A percentile compares a stretch with the other conserved stretches of the same genome.
Evolutionary conservation across 2,888 invertebrate genomes (phyloP).

Genomic region (Ophion ventricosus): DNA sequence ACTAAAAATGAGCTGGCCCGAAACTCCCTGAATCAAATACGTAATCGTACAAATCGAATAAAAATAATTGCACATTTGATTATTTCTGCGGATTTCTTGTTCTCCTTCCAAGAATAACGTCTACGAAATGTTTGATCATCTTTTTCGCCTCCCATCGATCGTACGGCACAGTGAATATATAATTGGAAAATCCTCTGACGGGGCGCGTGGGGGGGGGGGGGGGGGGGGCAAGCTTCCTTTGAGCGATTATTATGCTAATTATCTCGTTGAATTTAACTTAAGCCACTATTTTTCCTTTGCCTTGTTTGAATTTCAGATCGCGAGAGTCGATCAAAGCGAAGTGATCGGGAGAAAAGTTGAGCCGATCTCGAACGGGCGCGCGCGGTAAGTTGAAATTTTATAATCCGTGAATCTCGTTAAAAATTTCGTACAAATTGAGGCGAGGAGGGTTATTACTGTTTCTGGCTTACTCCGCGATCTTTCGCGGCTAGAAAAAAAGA

Average conservation of each 20-base stretch:
- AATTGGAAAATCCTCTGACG: not conserved
- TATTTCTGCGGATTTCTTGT: too few relatives aligned
- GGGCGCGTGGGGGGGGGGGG: too few relatives aligned
- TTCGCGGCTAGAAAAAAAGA: not conserved
- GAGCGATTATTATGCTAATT: constrained; percentile 6
- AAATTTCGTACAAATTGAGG: not conserved
- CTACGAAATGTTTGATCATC: too few relatives aligned
- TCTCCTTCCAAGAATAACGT: too few relatives aligned
- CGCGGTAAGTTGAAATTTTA: constrained; percentile 24
- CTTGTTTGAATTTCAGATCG: constrained; percentile 24
- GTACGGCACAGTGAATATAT: not conserved
- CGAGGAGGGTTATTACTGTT: not conserved
- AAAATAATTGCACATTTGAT: too few relatives aligned
- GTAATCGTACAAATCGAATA: too few relatives aligned
- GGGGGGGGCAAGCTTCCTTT: not conserved
- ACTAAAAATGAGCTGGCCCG: too few relatives aligned
- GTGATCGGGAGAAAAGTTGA: constrained; percentile 13
- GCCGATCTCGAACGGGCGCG: constrained; percentile 6
- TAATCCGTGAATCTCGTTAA: constrained; percentile 9
- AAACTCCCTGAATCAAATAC: too few relatives aligned
- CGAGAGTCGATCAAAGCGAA: constrained; percentile 14
- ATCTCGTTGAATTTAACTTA: not conserved
- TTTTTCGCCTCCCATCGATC: not conserved
- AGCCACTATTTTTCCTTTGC: not conserved
- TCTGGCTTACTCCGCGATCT: not conserved